phyloP scores from a whole-genome alignment of 2,113 vertebrate species.

The Ploceus nigricollis region DNA sequence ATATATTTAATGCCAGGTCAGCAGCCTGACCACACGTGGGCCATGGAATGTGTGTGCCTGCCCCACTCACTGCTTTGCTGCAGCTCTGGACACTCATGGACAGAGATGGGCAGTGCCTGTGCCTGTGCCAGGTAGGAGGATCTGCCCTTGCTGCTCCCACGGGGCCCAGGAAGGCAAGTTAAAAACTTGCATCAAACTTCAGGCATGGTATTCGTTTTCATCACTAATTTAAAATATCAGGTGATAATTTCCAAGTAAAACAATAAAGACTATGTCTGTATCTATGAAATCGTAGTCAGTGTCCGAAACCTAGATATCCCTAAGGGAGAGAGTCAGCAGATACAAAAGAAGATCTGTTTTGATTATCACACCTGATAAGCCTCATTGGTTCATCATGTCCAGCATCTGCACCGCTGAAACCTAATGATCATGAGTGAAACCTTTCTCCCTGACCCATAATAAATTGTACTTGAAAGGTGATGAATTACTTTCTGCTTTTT shows the following conservation, averaged over 20 bases:
- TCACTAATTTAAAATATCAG: not conserved
- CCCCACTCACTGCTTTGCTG: not conserved
- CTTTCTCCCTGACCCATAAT: constrained; percentile 39
- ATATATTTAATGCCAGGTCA: not conserved
- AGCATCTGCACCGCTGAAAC: constrained; percentile 10
- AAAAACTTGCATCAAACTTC: not conserved
- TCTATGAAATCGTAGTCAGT: not conserved
- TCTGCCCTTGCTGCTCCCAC: not conserved
- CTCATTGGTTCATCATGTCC: constrained; percentile 57
- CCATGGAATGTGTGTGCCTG: not conserved
- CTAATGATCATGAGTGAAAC: constrained; percentile 31
- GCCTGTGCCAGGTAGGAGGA: not conserved
- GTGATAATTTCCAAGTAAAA: not conserved
- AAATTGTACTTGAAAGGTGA: constrained; percentile 32
- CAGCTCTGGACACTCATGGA: rapidly evolving
- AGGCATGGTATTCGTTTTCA: not conserved
- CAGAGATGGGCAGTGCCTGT: not conserved
- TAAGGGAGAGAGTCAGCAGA: not conserved
- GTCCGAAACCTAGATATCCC: not conserved
- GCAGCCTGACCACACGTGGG: not conserved
- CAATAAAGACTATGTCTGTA: not conserved
- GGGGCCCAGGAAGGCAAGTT: not conserved
- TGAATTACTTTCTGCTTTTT: constrained; percentile 37
- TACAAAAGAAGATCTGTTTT: constrained; percentile 56
- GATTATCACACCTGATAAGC: constrained; percentile 56